Evolutionary conservation across 1,140 invertebrate species (phyloP).

Genomic region (Drosophila dunni): DNA sequence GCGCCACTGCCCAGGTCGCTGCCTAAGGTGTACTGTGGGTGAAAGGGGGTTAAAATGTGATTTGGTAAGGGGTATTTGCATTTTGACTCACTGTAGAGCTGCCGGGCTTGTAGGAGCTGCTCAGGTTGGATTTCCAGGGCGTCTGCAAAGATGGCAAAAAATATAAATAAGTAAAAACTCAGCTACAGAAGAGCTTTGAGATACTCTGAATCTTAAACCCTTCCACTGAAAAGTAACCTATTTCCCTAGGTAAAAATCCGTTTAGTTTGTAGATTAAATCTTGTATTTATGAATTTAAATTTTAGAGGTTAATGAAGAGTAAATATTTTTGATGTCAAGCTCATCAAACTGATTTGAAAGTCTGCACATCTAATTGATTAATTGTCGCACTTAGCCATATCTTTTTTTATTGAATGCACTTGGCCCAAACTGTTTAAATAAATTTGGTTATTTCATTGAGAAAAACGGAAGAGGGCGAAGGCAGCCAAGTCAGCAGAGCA

Average conservation of each 20-base stretch:
- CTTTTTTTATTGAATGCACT: constrained; percentile 13
- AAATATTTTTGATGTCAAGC: too few relatives aligned
- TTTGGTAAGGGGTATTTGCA: not conserved
- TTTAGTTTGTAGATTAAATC: not conserved
- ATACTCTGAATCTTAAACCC: not conserved
- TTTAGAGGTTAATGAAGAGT: not conserved
- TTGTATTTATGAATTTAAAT: not conserved
- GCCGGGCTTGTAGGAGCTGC: constrained; percentile 69
- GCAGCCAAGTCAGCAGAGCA: constrained; percentile 26
- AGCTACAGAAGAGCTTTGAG: not conserved
- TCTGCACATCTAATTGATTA: constrained; percentile 55
- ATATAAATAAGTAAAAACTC: not conserved
- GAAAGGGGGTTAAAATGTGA: not conserved
- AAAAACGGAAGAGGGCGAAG: constrained; percentile 38
- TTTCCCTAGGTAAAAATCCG: too few relatives aligned
- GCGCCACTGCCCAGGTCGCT: constrained; percentile 53
- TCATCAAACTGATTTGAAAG: too few relatives aligned
- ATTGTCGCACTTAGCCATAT: constrained; percentile 58
- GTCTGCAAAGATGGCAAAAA: constrained; percentile 42
- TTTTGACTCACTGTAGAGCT: constrained; percentile 58
- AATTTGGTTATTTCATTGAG: constrained; percentile 47
- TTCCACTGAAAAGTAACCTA: too few relatives aligned
- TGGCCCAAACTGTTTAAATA: not conserved
- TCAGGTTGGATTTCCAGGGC: constrained; percentile 75
- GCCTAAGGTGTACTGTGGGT: constrained; percentile 64